Base-by-base conservation (phyloP, 2,888 invertebrate genomes). In the Hymenopus coronatus region DNA sequence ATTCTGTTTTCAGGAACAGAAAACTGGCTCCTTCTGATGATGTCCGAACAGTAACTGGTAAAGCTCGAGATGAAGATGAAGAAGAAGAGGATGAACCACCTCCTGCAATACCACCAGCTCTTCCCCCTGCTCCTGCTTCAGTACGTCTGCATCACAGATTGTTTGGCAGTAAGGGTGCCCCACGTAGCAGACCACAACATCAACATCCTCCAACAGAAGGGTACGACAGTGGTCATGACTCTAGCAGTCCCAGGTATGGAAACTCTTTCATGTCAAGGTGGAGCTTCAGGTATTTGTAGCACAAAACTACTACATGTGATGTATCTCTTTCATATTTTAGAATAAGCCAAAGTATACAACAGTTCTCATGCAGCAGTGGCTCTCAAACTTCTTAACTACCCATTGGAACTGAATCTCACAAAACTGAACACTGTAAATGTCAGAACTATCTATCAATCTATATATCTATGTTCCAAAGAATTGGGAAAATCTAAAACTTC, bases 201-300 rank as follows among this genome's bases (percentile, higher is more conserved):
- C 86, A 54, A 27, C 28, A 20, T 25, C 20, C 81, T 15, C 84
- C 30, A 6, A 30, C 96, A 25, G 88, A 88, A 81, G 88, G 84
- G 25, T 89, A 84, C n/a, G 89, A 89, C 92, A 97, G 97, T 91
- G 97, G 97, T 0, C 97, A 97, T 91, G 97, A 97, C 92, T 97
- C 97, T 1, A 97, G 88, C 85, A 89, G 89, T 85, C 84, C 88
- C 70, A 84, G 88, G 84, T 84, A 84, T 85, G 84, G 7, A 25
- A 85, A 30, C 54, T 33, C 70, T 30, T 70, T 28, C n/a, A 46
- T 88, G 30, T 84, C 84, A 14, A 70, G 81, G 6, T 86, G 86
- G 40, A 81, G 46, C 28, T 27, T 86, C 28, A 70, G 81, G 81
- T 30, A 28, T 25, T 70, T 70, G 25, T 70, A 70, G 54, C 54